phyloP scores from a whole-genome alignment of 1,140 invertebrate species.

The Nasonia giraulti region DNA sequence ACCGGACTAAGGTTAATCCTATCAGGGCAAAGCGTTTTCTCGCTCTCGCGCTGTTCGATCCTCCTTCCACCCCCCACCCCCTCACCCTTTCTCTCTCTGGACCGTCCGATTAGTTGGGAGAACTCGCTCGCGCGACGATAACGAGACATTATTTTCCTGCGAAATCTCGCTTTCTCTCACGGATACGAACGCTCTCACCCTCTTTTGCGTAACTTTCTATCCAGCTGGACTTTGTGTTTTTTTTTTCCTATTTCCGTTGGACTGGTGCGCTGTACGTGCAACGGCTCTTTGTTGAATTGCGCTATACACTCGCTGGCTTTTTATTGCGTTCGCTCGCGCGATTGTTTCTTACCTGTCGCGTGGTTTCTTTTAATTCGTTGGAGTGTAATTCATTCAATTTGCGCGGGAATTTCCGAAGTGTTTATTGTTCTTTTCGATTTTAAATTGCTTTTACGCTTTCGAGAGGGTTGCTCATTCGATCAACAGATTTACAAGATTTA shows the following conservation, averaged over 20 bases:
- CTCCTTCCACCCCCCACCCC: constrained; percentile 18
- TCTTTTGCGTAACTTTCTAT: constrained; percentile 18
- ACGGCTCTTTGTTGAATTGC: not conserved
- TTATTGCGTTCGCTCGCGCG: not conserved
- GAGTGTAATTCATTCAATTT: not conserved
- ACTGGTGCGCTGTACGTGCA: not conserved
- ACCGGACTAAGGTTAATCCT: constrained; percentile 72
- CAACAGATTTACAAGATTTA: too few species aligned
- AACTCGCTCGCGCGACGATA: constrained; percentile 55
- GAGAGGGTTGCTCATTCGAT: too few species aligned
- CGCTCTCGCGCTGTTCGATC: constrained; percentile 30
- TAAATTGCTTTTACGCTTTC: not conserved
- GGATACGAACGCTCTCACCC: constrained; percentile 16
- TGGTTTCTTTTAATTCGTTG: not conserved
- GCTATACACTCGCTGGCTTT: not conserved
- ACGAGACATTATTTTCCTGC: constrained; percentile 64
- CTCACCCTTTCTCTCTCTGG: constrained; percentile 24
- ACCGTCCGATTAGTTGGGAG: constrained; percentile 55
- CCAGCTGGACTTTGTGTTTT: not conserved
- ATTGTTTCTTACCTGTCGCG: constrained; percentile 1
- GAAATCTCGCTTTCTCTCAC: constrained; percentile 17
- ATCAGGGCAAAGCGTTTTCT: constrained; percentile 61
- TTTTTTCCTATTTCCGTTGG: not conserved
- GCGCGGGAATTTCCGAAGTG: not conserved
- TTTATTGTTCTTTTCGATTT: too few species aligned